Percentiles rank a stretch among this genome's conserved stretches.
These are phyloP conservation scores for Lithophane semibrunnea DNA, from an alignment of 2,888 invertebrate genomes.

Conservation along the genomic window DNA sequence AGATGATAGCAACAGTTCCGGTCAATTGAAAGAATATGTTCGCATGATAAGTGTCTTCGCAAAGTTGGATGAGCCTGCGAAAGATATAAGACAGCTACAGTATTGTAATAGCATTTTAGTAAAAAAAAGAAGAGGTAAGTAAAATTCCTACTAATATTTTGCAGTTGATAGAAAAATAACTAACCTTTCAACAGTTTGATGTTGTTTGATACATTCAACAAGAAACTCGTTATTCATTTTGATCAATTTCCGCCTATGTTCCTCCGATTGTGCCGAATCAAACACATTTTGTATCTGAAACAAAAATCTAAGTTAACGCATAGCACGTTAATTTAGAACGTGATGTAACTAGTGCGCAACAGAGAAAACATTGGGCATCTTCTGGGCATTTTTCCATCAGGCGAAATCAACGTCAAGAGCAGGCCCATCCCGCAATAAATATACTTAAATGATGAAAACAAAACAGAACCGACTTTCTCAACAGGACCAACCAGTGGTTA, in stretches of 20 bases:
- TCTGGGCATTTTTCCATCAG: no score
- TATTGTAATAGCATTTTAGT: not conserved
- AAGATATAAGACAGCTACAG: not conserved
- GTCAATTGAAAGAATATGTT: conserved; percentile 89
- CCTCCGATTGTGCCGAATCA: conserved; percentile 59
- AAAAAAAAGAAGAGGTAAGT: not conserved
- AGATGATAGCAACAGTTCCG: conserved; percentile 87
- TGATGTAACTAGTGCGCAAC: no score
- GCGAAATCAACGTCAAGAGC: no score
- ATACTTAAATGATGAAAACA: no score
- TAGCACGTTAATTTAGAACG: no score
- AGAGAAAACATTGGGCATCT: no score
- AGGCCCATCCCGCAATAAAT: no score
- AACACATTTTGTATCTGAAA: conserved; percentile 75
- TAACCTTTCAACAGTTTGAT: conserved; percentile 82
- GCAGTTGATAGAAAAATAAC: not conserved
- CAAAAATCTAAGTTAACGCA: not conserved
- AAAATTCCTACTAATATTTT: not conserved
- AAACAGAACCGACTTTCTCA: no score
- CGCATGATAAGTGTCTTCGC: conserved; percentile 87
- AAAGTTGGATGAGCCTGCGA: conserved; percentile 84
- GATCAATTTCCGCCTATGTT: conserved; percentile 57
- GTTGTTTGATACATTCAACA: conserved; percentile 80
- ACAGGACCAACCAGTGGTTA: no score
- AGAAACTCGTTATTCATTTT: conserved; percentile 75